Base-by-base conservation (phyloP, 2,888 invertebrate species). In the Arctia plantaginis region DNA sequence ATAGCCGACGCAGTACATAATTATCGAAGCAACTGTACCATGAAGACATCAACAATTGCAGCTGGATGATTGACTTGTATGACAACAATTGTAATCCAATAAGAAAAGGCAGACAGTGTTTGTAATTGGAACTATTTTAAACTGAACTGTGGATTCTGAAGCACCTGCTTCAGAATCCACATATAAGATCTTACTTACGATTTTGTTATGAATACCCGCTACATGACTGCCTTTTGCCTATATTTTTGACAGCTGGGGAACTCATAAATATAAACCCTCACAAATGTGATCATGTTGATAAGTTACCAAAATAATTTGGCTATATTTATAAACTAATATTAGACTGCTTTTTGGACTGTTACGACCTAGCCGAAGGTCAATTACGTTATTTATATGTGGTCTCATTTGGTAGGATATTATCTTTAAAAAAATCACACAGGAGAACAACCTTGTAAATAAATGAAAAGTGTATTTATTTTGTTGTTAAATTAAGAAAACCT, bases 31-130 rank as follows among this genome's bases (percentile, higher is more conserved):
- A 77, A 64, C 70, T 75, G 77, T 71, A 84, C 86, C 87, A 78
- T 86, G 85, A 83, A 86, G 80, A 78, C 79, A 71, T 65, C 79
- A 79, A 84, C 87, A 85, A 86, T 86, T 65, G 82, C 77, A 82
- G 75, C 80, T 80, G 78, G 79, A 84, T 82, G 84, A 84, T 81
- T 86, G 85, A 80, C 83, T 85, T 85, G 75, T 80, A 69, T 69
- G 64, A 65, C 47, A 69, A 73, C 78, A 77, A 79, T 78, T 79
- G 81, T 79, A 85, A 86, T 85, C 70, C 74, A 73, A 51, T 67
- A 44, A 70, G 70, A 84, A 66, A 76, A 75, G 71, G 66, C 59
- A 33, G n/a, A 59, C 69, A 71, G 55, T 51, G 65, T 44, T 75
- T 66, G 62, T 30, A 30, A 30, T 30, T 30, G 30, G 15, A 30